Base-by-base conservation (phyloP, 2,888 invertebrate species). In the Mesorhabditis belari region DNA sequence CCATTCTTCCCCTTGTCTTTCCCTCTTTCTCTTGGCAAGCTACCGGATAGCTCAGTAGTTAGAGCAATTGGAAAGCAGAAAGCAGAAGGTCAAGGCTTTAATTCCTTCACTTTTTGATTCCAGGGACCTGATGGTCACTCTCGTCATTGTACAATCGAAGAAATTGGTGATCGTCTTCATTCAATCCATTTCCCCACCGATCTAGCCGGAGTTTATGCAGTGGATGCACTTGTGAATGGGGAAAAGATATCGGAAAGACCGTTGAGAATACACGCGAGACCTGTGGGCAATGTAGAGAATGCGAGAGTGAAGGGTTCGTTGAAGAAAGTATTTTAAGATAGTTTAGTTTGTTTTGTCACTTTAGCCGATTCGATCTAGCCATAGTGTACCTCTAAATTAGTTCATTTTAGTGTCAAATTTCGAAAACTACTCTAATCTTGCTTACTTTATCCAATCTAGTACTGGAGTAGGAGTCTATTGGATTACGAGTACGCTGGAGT, bases 91-190 rank as follows among this genome's bases (percentile, higher is more conserved):
- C n/a, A n/a, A n/a, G n/a, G n/a, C n/a, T n/a, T n/a, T n/a, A n/a
- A n/a, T n/a, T n/a, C n/a, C n/a, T n/a, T n/a, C n/a, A n/a, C n/a
- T n/a, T n/a, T n/a, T n/a, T 9, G 23, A 35, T 9, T 5, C 12
- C 6, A 65, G 64, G 73, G 73, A 27, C 73, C 73, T 19, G 73
- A 73, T 49, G 70, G 67, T 29, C 57, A 61, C 2, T 57, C 58
- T 6, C 60, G 73, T 6, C 49, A 60, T n/a, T 61, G 59, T 57
- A 60, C 63, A 44, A 28, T 35, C 44, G 1, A 17, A 9, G 44
- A 35, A 9, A 35, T 17, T 9, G 44, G 44, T n/a, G n/a, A 35
- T 17, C 4, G 54, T 24, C 25, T 25, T 19, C 9, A 53, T 23
- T 21, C 3, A 24, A 5, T 53, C 4, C n/a, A 25, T 27, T 62